Percentiles rank a stretch among this genome's conserved stretches.
Conservation (phyloP, 2,113 vertebrate genomes). For the Vireo altiloquus region DNA sequence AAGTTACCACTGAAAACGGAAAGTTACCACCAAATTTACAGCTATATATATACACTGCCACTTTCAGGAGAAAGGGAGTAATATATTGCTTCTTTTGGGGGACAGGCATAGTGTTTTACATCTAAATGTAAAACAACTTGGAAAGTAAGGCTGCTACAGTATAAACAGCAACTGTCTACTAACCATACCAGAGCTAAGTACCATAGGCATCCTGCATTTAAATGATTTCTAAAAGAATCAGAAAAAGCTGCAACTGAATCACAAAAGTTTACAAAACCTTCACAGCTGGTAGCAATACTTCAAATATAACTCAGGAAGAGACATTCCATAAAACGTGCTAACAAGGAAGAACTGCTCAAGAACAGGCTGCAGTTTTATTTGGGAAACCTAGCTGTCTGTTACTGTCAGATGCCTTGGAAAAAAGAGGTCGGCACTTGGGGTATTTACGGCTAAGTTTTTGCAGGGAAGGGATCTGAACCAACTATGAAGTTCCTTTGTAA, state of each 20-base stretch:
- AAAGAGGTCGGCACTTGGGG: not conserved
- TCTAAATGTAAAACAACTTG: not conserved
- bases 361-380: not conserved
- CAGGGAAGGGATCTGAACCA: not conserved
- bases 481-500: not conserved
- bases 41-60: not conserved
- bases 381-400: not conserved
- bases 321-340: not conserved
- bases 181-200: not conserved
- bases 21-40: not conserved
- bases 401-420: not conserved
- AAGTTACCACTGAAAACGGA: not conserved
- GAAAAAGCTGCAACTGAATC: not conserved
- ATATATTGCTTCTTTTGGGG: not conserved
- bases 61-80: not conserved
- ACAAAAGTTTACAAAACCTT: not conserved
- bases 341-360: not conserved
- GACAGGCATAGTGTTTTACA: not conserved
- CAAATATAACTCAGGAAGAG: not conserved
- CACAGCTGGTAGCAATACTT: not conserved
- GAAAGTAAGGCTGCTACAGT: not conserved
- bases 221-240: not conserved
- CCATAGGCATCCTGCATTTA: not conserved
- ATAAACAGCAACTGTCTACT: not conserved
- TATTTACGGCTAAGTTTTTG: not conserved